A percentile compares a stretch with the other conserved stretches of the same genome.
Evolutionary conservation across 2,797 vertebrate species (phyloP).

Genomic region (Danio jaintianensis): DNA sequence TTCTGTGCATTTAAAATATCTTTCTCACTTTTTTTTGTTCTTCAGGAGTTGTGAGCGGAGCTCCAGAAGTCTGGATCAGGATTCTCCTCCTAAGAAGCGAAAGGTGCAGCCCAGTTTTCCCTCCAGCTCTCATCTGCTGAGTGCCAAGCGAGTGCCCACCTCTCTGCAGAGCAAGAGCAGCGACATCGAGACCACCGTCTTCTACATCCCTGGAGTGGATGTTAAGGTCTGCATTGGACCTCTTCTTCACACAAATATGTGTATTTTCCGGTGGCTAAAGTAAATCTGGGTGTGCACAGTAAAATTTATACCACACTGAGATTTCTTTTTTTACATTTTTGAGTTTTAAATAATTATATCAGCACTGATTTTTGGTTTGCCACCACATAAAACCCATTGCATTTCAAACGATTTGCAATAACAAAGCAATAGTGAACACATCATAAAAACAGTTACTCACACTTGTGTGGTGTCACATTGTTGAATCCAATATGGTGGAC

Average conservation of each 20-base stretch:
- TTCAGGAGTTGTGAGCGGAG: constrained; percentile 92
- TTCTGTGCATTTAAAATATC: background rate
- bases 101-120: constrained; percentile 93
- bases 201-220: constrained; percentile 98
- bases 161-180: constrained; percentile 93
- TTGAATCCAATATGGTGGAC: no score
- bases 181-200: constrained; percentile 96
- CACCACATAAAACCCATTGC: background rate
- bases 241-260: background rate
- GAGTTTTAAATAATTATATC: background rate
- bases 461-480: no score
- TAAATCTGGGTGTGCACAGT: background rate
- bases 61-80: constrained; percentile 93
- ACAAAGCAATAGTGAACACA: no score
- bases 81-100: constrained; percentile 97
- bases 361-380: background rate
- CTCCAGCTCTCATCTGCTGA: constrained; percentile 90
- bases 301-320: background rate
- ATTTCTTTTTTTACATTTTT: background rate
- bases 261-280: background rate
- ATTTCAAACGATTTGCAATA: no score
- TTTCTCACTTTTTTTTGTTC: constrained; percentile 24
- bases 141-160: constrained; percentile 93
- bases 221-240: constrained; percentile 86
- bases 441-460: no score